Percentiles rank a stretch among this genome's conserved stretches.
These are phyloP conservation scores for Lissonota sp. DNA, from an alignment of 2,888 invertebrate genomes.

Conservation along the genomic window DNA sequence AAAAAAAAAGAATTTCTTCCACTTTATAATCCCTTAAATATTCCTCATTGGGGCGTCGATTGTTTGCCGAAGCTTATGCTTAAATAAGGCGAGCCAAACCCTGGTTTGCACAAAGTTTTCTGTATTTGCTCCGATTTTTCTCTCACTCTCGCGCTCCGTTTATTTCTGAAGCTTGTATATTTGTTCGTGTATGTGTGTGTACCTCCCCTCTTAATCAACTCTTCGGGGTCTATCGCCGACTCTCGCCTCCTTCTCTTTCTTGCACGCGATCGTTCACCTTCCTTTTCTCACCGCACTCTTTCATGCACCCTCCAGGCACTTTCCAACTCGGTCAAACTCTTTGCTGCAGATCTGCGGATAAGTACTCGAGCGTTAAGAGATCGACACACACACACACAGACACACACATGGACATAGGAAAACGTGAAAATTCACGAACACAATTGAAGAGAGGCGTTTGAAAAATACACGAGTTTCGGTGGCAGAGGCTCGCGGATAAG, in stretches of 20 bases:
- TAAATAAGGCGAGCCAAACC: too few species aligned
- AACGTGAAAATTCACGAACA: not conserved
- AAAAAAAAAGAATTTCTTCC: too few species aligned
- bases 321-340: conserved; percentile 53
- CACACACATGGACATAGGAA: not conserved
- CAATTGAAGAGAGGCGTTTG: conserved; percentile 4
- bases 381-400: too few species aligned
- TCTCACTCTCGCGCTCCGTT: too few species aligned
- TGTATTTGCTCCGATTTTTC: too few species aligned
- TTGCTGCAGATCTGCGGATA: conserved; percentile 50
- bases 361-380: conserved; percentile 52
- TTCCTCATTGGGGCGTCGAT: too few species aligned
- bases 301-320: conserved; percentile 25
- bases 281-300: conserved; percentile 32
- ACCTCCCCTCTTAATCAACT: not conserved
- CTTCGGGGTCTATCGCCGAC: not conserved
- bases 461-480: conserved; percentile 5
- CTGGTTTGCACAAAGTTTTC: too few species aligned
- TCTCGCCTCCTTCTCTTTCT: not conserved
- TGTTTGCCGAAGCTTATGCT: too few species aligned
- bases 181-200: too few species aligned
- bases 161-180: not conserved
- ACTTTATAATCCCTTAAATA: too few species aligned
- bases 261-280: conserved; percentile 18
- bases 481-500: too few species aligned